A percentile compares a stretch with the other conserved stretches of the same genome.
Conservation (phyloP, 2,797 vertebrate genomes). For the Bufotes viridis region DNA sequence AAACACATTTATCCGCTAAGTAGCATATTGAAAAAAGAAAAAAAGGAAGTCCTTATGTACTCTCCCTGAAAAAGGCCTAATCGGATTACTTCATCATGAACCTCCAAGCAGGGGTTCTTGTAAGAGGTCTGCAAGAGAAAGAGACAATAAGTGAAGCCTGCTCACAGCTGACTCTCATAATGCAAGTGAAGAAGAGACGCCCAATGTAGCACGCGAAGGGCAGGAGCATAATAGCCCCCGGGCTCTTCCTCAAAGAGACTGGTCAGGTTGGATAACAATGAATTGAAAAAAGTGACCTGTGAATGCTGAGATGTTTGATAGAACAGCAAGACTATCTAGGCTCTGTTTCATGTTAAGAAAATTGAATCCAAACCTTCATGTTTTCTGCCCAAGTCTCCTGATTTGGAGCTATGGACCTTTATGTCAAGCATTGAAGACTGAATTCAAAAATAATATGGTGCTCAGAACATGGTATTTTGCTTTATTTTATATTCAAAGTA, state of each 20-base stretch:
- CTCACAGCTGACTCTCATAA: constrained; percentile 82
- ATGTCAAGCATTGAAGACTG: background rate
- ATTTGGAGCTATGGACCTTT: background rate
- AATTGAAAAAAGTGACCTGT: constrained; percentile 76
- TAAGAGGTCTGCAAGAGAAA: constrained; percentile 75
- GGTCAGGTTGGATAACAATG: constrained; percentile 78
- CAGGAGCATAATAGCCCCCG: constrained; percentile 70
- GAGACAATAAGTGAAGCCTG: constrained; percentile 66
- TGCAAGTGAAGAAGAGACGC: constrained; percentile 76
- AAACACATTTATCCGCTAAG: constrained; percentile 85
- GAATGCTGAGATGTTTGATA: constrained; percentile 72
- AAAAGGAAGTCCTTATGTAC: constrained; percentile 84
- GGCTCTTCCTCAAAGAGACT: constrained; percentile 73
- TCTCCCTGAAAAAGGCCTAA: constrained; percentile 80
- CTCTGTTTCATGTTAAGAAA: constrained; percentile 66
- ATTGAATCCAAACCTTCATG: constrained; percentile 71
- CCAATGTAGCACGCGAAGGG: constrained; percentile 71
- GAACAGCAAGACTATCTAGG: constrained; percentile 69
- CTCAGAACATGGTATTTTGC: background rate
- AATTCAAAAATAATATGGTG: background rate
- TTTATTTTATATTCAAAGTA: background rate
- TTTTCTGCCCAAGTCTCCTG: background rate
- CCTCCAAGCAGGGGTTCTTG: constrained; percentile 83
- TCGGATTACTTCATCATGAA: constrained; percentile 87
- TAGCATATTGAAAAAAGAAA: constrained; percentile 79